phyloP scores from a whole-genome alignment of 1,140 invertebrate species.

The Bombus sibiricus region DNA sequence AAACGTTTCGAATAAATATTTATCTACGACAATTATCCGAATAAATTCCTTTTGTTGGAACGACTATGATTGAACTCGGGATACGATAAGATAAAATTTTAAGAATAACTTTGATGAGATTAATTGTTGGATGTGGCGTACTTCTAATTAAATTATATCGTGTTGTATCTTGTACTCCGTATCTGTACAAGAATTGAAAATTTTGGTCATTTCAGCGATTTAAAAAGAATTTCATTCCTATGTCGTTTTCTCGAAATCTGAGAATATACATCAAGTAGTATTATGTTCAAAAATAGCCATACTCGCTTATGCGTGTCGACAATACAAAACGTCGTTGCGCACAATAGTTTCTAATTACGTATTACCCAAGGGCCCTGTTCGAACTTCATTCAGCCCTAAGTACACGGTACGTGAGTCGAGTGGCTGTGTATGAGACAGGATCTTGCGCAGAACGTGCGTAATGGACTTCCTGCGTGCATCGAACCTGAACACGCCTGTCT shows the following conservation, averaged over 20 bases:
- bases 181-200: too few species aligned
- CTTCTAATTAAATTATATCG: too few species aligned
- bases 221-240: not conserved
- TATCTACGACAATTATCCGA: too few species aligned
- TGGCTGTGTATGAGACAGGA: slow-evolving; percentile 50
- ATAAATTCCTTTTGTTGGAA: too few species aligned
- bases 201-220: not conserved
- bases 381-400: slow-evolving; percentile 52
- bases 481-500: slow-evolving; percentile 74
- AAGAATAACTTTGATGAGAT: too few species aligned
- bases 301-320: slow-evolving; percentile 21
- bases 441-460: slow-evolving; percentile 70
- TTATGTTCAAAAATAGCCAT: not conserved
- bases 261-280: not conserved
- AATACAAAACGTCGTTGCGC: slow-evolving; percentile 12
- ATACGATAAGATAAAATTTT: too few species aligned
- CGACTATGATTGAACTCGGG: too few species aligned
- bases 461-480: slow-evolving; percentile 76
- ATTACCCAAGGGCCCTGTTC: slow-evolving; percentile 28
- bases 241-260: not conserved
- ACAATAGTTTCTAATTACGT: slow-evolving; percentile 52
- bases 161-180: too few species aligned
- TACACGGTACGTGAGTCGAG: slow-evolving; percentile 58
- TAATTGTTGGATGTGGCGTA: too few species aligned
- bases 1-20: too few species aligned